Base-by-base conservation (phyloP, 2,797 vertebrate genomes). In the Ambastaia sidthimunki region DNA sequence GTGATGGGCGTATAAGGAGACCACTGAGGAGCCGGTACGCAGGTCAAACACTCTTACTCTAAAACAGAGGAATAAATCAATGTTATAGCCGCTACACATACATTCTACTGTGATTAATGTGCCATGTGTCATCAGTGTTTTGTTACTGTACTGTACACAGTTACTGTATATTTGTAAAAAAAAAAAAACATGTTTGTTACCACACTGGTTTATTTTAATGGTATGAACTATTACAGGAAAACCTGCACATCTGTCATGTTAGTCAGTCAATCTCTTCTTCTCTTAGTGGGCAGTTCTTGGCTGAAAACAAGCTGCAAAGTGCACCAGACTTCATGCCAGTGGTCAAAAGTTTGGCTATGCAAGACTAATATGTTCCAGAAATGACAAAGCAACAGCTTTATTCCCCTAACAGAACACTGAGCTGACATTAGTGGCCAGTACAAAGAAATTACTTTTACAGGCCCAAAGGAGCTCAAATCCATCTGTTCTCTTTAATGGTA, bases 1-100 rank as follows among this genome's bases (percentile, higher is more conserved):
- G 68, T 97, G 95, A 91, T 99, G 98, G 18, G 92, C 97, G 0
- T 95, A 96, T 76, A 98, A 83, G 0, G 96, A 98, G 18, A 90
- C 91, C 67, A 91, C 87, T 0, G 94, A 88, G 3, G 89, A 81
- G 28, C 93, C 90, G 0, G 71, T 60, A 18, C 97, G 94, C 4
- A 97, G 85, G 83, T 99, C 98, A 0, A 95, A 97, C 44, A 97
- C 92, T 75, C 96, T 87, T 67, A 98, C 97, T 90, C 97, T 99
- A 81, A 11, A 21, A 1, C 0, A 44, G 21, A 54, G 55, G 15
- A 59, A 37, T 10, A 10, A 16, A 37, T 41, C 19, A 47, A 44
- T 1, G 34, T 7, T 31, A 63, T 28, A 18, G 50, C 3, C 37
- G 1, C 37, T 28, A 28, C 23, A 19, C n/a, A 41, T 41, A 41